phyloP scores from a whole-genome alignment of 1,140 invertebrate species.

The Euglossa dilemma region DNA sequence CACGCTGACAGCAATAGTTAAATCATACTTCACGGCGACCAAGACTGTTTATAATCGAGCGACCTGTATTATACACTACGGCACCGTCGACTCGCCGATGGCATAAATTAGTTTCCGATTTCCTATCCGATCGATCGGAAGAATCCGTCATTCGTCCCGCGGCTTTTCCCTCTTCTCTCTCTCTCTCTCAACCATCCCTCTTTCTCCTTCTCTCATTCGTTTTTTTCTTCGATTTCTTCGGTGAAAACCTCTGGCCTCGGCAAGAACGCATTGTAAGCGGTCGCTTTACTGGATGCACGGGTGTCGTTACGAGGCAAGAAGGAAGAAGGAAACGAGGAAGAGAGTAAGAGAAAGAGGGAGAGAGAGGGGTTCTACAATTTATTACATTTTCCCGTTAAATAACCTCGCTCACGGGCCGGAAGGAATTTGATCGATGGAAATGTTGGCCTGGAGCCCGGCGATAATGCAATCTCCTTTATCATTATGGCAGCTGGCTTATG shows the following conservation, averaged over 20 bases:
- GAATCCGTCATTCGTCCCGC: background rate
- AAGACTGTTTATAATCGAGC: constrained; percentile 26
- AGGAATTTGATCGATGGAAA: constrained; percentile 60
- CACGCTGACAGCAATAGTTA: constrained; percentile 44
- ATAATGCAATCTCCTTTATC: constrained; percentile 54
- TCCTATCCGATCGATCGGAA: background rate
- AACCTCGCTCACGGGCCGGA: constrained; percentile 41
- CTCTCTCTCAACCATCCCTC: too few species aligned
- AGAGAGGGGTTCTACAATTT: constrained; percentile 42
- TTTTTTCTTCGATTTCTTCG: background rate
- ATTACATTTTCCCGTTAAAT: constrained; percentile 58
- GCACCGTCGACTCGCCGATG: background rate
- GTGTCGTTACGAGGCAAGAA: constrained; percentile 22
- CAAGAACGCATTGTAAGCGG: background rate
- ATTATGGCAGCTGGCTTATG: constrained; percentile 46
- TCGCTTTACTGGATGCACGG: constrained; percentile 22
- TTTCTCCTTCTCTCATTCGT: background rate
- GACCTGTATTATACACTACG: background rate
- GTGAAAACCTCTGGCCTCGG: background rate
- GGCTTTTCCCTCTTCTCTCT: background rate
- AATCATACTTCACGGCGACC: constrained; percentile 31
- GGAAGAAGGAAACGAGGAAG: background rate
- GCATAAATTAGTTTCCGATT: constrained; percentile 38
- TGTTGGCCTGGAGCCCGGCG: constrained; percentile 41
- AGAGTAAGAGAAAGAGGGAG: background rate